Conservation (phyloP, 2,113 vertebrate species). For the Chamaetylas fuelleborni region DNA sequence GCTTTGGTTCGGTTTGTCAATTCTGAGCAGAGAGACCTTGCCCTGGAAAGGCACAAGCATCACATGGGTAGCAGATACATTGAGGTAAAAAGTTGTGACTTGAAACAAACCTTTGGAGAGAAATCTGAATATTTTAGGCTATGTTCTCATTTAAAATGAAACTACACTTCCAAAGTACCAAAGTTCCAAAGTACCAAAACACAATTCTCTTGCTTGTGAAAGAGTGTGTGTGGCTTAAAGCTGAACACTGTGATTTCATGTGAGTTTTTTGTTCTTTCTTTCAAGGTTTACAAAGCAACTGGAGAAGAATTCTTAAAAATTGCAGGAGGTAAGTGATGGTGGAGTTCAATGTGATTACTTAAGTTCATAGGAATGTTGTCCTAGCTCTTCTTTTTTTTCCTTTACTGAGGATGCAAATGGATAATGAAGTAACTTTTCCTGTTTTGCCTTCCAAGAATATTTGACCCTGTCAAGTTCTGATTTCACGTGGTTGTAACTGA, state of each 20-base stretch:
- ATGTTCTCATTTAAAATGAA: neutral
- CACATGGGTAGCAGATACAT: slow-evolving; percentile 97
- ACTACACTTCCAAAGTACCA: neutral
- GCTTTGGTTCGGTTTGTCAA: slow-evolving; percentile 91
- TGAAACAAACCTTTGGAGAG: neutral
- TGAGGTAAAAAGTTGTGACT: slow-evolving; percentile 76
- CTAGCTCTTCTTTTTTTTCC: neutral
- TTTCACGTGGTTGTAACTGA: neutral
- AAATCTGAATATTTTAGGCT: neutral
- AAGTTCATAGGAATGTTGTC: neutral
- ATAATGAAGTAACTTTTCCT: slow-evolving; percentile 10
- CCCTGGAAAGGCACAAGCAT: slow-evolving; percentile 93
- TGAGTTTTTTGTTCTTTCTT: neutral
- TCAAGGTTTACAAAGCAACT: slow-evolving; percentile 93
- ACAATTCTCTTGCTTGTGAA: neutral
- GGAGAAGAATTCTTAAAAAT: slow-evolving; percentile 98
- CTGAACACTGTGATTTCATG: neutral
- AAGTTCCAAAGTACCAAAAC: neutral
- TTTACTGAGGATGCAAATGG: neutral
- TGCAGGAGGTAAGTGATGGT: slow-evolving; percentile 89
- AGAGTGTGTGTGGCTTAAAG: neutral
- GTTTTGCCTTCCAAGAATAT: slow-evolving; percentile 9
- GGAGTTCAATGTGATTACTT: neutral
- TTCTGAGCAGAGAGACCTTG: slow-evolving; percentile 91
- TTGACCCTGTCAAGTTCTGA: neutral